These are phyloP conservation scores for Sebastolobus altivelis DNA, from an alignment of 2,797 vertebrate genomes.

Conservation along the genomic window DNA sequence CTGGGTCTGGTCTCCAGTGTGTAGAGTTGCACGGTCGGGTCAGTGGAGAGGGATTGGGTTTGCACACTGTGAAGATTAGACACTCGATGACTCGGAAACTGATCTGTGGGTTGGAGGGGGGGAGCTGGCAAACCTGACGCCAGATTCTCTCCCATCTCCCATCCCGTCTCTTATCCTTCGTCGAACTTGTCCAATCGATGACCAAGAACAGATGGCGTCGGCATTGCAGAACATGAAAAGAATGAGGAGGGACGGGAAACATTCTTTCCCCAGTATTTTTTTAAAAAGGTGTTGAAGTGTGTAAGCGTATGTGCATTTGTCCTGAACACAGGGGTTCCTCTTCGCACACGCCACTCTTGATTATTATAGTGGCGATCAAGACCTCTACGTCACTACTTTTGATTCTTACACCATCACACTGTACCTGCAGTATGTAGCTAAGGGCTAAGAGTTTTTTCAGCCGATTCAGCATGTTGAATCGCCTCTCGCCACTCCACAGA, in stretches of 20 bases:
- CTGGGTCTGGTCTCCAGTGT: slow-evolving; percentile 45
- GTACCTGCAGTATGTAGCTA: background rate
- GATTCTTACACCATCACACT: background rate
- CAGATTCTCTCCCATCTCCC: slow-evolving; percentile 34
- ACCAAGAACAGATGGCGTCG: slow-evolving; percentile 17
- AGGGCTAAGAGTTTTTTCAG: background rate
- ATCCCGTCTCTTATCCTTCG: slow-evolving; percentile 19
- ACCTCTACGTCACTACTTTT: background rate
- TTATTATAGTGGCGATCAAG: background rate
- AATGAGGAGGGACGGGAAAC: background rate
- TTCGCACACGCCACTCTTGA: background rate
- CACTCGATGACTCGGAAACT: slow-evolving; percentile 54
- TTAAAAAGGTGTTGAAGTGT: background rate
- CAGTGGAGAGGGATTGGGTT: slow-evolving; percentile 68
- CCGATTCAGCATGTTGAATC: too few species aligned
- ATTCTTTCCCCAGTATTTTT: too few species aligned
- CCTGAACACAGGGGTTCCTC: background rate
- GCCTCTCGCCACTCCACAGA: too few species aligned
- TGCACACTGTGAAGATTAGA: slow-evolving; percentile 69
- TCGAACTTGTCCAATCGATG: slow-evolving; percentile 54
- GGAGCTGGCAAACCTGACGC: slow-evolving; percentile 44
- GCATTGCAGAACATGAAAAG: slow-evolving; percentile 14
- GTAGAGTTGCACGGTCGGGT: slow-evolving; percentile 63
- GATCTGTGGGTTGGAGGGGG: slow-evolving; percentile 47
- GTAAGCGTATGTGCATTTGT: background rate